Evolutionary conservation across 2,888 invertebrate genomes (phyloP).

Genomic region (Nasonia oneida): DNA sequence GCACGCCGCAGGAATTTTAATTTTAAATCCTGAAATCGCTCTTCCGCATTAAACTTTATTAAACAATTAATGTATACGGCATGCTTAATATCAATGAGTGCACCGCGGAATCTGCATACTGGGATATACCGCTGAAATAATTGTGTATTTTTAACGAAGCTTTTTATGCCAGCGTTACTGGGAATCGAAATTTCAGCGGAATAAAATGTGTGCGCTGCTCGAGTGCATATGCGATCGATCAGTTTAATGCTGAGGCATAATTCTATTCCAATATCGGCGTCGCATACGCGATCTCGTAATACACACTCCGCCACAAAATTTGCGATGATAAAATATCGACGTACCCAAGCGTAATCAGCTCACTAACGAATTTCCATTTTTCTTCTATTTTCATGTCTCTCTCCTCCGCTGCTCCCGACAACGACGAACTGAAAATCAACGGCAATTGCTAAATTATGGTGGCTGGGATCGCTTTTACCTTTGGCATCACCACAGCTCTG

Average conservation of each 20-base stretch:
- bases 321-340: background rate
- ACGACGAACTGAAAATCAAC: conserved; percentile 7
- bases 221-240: background rate
- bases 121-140: background rate
- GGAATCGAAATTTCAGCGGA: background rate
- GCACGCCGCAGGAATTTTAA: background rate
- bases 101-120: background rate
- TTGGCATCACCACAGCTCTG: conserved; percentile 84
- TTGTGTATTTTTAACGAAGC: background rate
- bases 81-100: conserved; percentile 9
- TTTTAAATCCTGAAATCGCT: background rate
- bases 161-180: background rate
- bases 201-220: background rate
- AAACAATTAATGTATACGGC: background rate
- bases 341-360: background rate
- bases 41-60: background rate
- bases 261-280: background rate
- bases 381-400: conserved; percentile 63
- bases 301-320: background rate
- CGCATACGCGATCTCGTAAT: background rate
- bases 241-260: conserved; percentile 6
- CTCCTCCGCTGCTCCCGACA: conserved; percentile 55
- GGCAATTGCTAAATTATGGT: conserved; percentile 24
- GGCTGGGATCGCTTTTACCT: background rate
- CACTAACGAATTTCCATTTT: conserved; percentile 56